A percentile compares a stretch with the other conserved stretches of the same genome.
Conservation (phyloP, 2,113 vertebrate genomes). For the Sturnira hondurensis region DNA sequence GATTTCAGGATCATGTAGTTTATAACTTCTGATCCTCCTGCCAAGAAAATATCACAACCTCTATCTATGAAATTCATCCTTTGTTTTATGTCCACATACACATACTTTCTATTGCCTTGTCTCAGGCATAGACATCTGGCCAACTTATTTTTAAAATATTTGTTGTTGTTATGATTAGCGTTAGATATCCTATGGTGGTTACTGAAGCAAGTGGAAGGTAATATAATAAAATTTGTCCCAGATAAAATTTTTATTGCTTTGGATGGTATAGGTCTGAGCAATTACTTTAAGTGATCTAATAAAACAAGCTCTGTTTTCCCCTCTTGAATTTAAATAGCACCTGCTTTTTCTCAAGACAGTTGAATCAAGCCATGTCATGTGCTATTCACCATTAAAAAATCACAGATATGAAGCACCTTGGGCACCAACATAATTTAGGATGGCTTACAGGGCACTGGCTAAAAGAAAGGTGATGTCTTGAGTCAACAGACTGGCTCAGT, state of each 20-base stretch:
- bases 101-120: not conserved
- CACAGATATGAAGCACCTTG: not conserved
- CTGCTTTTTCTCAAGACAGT: not conserved
- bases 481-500: not conserved
- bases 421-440: not conserved
- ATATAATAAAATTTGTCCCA: constrained; percentile 33
- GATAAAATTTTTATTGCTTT: constrained; percentile 29
- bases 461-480: not conserved
- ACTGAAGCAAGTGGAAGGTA: not conserved
- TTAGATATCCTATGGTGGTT: not conserved
- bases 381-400: not conserved
- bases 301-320: not conserved
- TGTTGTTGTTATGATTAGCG: not conserved
- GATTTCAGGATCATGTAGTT: constrained; percentile 52
- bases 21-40: constrained; percentile 51
- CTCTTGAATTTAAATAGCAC: constrained; percentile 1
- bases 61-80: constrained; percentile 18
- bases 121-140: not conserved
- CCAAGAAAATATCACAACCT: constrained; percentile 50
- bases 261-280: not conserved
- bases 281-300: constrained; percentile 41
- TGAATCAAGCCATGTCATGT: not conserved
- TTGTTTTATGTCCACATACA: constrained; percentile 18
- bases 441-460: not conserved
- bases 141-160: not conserved